Conservation (phyloP, 2,113 vertebrate species). For the Scytalopus superciliaris region DNA sequence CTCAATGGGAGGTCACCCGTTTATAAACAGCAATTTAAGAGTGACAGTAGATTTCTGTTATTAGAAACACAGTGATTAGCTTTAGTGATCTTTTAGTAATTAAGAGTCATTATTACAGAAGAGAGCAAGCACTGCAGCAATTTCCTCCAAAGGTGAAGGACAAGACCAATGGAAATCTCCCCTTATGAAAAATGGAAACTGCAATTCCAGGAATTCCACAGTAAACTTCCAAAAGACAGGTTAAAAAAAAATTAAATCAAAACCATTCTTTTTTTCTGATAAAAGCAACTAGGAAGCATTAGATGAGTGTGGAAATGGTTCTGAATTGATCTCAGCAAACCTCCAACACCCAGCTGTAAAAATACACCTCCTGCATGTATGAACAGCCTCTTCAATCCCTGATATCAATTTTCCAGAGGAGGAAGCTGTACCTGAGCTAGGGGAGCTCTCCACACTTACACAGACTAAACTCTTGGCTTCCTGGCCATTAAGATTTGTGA, state of each 20-base stretch:
- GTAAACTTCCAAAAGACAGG: background rate
- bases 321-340: background rate
- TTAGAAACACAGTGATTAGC: background rate
- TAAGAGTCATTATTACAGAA: background rate
- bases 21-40: background rate
- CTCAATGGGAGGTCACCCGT: rapidly evolving
- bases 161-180: background rate
- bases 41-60: background rate
- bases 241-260: background rate
- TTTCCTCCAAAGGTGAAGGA: background rate
- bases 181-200: background rate
- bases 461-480: background rate
- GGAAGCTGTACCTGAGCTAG: background rate
- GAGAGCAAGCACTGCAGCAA: background rate
- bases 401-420: background rate
- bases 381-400: background rate
- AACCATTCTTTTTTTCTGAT: background rate
- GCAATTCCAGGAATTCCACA: background rate
- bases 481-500: background rate
- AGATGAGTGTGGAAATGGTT: conserved; percentile 4
- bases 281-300: background rate
- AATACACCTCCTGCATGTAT: background rate
- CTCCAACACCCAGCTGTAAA: conserved; percentile 36
- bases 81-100: background rate
- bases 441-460: background rate